Base-by-base conservation (phyloP, 1,140 invertebrate genomes). In the Solenopsis invicta region DNA sequence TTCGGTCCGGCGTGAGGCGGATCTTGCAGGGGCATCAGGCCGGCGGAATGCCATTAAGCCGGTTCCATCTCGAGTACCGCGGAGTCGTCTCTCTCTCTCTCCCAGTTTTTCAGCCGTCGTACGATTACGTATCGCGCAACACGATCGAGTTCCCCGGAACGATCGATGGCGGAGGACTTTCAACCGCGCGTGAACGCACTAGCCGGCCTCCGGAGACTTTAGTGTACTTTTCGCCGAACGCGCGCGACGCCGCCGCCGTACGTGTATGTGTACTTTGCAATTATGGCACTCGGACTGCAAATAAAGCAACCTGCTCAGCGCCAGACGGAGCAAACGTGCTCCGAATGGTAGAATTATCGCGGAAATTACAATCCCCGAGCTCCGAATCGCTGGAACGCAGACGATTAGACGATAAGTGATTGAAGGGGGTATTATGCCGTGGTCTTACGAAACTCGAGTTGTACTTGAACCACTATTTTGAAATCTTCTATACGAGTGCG, bases 1-100 rank as follows among this genome's bases (percentile, higher is more conserved):
- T 45, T 56, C 69, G 69, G 77, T 78, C 82, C 82, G 62, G 50
- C 87, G 61, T 62, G 76, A 86, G 88, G 77, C 67, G 85, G 85
- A 41, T 69, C 66, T 64, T 62, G 34, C 21, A 67, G 77, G 77
- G 21, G 77, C 48, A 81, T 81, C 77, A 56, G 29, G 16, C 64
- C 64, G 48, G 16, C 64, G 64, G 77, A 81, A 81, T 81, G 77
- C 64, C 64, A 81, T 81, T 81, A 81, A 81, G 64, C 50, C 34
- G 21, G 41, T 34, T 71, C 29, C 77, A 50, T 54, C 34, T 52
- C 77, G 50, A 81, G 48, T 67, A 80, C 56, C 21, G 4, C 4
- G 4, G 18, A 77, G 21, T 48, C 21, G 48, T 50, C 37, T 48
- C 48, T 50, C 5, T 12, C 4, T 4, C 4, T 41, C 41, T 29